Conservation (phyloP, 2,113 vertebrate genomes). For the Otolemur garnettii region DNA sequence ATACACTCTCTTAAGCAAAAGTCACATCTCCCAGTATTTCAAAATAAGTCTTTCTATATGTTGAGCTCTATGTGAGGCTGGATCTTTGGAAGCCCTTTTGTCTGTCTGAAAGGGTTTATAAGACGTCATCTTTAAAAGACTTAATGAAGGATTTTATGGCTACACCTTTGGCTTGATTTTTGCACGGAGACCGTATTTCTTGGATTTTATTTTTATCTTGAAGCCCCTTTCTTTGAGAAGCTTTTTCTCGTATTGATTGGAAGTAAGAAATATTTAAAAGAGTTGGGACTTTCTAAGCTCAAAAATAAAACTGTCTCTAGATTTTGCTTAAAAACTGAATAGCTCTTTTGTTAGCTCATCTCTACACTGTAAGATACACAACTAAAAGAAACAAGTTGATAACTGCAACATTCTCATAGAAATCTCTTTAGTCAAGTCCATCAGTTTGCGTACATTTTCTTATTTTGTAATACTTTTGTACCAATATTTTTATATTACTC, state of each 20-base stretch:
- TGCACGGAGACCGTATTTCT: neutral
- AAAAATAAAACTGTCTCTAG: too few relatives aligned
- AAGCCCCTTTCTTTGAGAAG: neutral
- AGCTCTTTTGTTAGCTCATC: neutral
- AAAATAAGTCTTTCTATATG: neutral
- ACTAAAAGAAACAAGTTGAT: neutral
- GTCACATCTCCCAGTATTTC: neutral
- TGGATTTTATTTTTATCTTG: neutral
- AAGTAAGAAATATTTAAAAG: neutral
- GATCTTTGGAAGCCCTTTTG: neutral
- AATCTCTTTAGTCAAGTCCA: neutral
- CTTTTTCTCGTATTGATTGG: neutral
- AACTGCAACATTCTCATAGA: neutral
- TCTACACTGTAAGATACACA: neutral
- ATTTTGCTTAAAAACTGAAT: neutral
- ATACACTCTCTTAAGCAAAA: neutral
- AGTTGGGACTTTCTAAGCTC: too few relatives aligned
- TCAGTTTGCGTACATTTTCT: neutral
- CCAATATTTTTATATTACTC: too few relatives aligned
- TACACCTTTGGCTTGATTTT: neutral
- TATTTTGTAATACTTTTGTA: neutral
- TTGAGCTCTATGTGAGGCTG: neutral
- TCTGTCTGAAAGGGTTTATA: neutral
- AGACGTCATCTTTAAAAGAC: neutral
- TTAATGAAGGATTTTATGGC: neutral